phyloP scores from a whole-genome alignment of 2,888 invertebrate genomes.

The Agelastica alni region DNA sequence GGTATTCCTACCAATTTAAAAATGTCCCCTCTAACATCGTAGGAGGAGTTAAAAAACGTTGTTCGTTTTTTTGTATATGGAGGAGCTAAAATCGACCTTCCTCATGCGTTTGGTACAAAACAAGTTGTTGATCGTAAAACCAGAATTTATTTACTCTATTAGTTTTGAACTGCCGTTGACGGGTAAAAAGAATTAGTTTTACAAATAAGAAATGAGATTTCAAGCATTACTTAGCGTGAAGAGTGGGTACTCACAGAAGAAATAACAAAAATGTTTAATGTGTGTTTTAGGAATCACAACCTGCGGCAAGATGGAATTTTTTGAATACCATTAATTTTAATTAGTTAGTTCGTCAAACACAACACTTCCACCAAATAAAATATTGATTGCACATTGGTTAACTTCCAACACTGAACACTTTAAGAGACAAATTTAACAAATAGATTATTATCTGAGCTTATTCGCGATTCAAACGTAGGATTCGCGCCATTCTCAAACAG shows the following conservation, averaged over 20 bases:
- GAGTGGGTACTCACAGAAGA: conserved; percentile 5
- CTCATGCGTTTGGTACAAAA: conserved; percentile 7
- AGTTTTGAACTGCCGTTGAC: conserved; percentile 17
- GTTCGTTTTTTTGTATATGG: background rate
- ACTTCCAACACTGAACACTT: no score
- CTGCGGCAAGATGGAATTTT: background rate
- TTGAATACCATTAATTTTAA: background rate
- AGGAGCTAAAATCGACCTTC: background rate
- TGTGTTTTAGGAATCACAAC: conserved; percentile 15
- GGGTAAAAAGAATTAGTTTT: conserved; percentile 24
- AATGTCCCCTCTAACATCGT: no score
- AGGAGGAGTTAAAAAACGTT: conserved; percentile 4
- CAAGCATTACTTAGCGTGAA: conserved; percentile 12
- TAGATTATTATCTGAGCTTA: no score
- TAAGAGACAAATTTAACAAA: no score
- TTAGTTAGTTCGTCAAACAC: background rate
- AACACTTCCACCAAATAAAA: no score
- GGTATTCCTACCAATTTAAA: no score
- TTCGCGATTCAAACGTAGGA: no score
- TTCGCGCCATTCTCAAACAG: no score
- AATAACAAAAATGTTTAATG: conserved; percentile 13
- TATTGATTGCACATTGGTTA: no score
- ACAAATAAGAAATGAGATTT: conserved; percentile 21
- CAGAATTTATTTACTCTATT: conserved; percentile 25
- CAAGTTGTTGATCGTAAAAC: conserved; percentile 24